A percentile compares a stretch with the other conserved stretches of the same genome.
Evolutionary conservation across 2,113 vertebrate genomes (phyloP).

Genomic region (Xyliphius kryptos): DNA sequence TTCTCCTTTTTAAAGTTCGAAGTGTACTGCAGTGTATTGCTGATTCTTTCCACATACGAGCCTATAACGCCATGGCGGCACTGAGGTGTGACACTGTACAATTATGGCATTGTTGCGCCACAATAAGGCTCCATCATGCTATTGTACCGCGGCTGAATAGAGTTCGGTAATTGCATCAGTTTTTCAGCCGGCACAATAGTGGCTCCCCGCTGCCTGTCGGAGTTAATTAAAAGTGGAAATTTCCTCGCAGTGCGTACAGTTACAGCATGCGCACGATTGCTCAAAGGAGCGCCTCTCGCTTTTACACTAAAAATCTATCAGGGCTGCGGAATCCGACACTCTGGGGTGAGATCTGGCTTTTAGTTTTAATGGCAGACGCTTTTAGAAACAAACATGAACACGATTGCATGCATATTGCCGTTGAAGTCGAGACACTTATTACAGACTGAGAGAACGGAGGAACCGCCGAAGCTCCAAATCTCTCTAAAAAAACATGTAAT

Average conservation of each 20-base stretch:
- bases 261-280: slow-evolving; percentile 2
- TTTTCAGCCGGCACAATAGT: slow-evolving; percentile 58
- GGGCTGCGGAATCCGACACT: slow-evolving; percentile 1
- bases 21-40: slow-evolving; percentile 14
- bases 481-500: too few relatives aligned
- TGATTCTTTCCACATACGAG: slow-evolving; percentile 23
- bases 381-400: neutral
- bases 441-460: too few relatives aligned
- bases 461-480: too few relatives aligned
- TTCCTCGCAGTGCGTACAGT: slow-evolving; percentile 20
- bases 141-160: slow-evolving; percentile 64
- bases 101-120: slow-evolving; percentile 58
- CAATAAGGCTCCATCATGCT: slow-evolving; percentile 58
- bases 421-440: too few relatives aligned
- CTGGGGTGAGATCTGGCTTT: neutral
- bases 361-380: neutral
- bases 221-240: slow-evolving; percentile 62
- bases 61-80: slow-evolving; percentile 43
- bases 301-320: neutral
- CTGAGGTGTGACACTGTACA: slow-evolving; percentile 52
- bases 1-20: neutral
- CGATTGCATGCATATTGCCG: neutral
- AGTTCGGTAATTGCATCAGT: slow-evolving; percentile 58
- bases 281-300: neutral
- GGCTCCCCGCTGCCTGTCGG: slow-evolving; percentile 50